phyloP scores from a whole-genome alignment of 2,113 vertebrate genomes.

The Brachirus orientalis region DNA sequence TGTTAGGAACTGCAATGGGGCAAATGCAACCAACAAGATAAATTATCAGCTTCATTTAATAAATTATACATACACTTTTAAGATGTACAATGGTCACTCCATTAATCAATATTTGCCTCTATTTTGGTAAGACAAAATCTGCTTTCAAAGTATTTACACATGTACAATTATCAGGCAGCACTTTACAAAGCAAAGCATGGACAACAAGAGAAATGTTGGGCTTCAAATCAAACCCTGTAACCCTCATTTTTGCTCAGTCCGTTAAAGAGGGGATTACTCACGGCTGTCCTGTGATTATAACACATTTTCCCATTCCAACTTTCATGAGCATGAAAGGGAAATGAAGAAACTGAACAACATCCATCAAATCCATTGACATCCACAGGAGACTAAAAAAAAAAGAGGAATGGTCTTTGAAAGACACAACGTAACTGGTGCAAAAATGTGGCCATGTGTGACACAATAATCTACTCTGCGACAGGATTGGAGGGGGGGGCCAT shows the following conservation, averaged over 20 bases:
- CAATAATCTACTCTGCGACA: constrained; percentile 84
- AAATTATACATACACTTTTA: constrained; percentile 95
- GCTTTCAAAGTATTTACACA: constrained; percentile 91
- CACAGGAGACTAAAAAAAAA: constrained; percentile 52
- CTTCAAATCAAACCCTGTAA: constrained; percentile 67
- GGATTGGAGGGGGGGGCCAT: constrained; percentile 85
- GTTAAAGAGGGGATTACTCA: constrained; percentile 25
- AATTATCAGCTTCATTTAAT: constrained; percentile 97
- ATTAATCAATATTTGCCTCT: constrained; percentile 84
- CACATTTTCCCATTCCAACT: constrained; percentile 36
- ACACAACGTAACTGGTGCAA: constrained; percentile 35
- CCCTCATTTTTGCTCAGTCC: constrained; percentile 15
- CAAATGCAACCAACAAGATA: constrained; percentile 41
- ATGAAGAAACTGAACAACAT: constrained; percentile 47
- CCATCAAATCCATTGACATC: constrained; percentile 57
- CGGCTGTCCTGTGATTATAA: constrained; percentile 50
- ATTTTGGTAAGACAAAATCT: constrained; percentile 79
- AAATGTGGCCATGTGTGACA: constrained; percentile 34
- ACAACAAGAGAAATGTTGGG: constrained; percentile 73
- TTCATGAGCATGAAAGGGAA: constrained; percentile 25
- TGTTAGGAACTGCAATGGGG: no score
- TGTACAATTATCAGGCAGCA: constrained; percentile 91
- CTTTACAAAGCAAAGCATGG: constrained; percentile 80
- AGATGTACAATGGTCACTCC: constrained; percentile 95
- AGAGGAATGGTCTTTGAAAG: constrained; percentile 51